Percentiles rank a stretch among this genome's conserved stretches.
Conservation (phyloP, 2,797 vertebrate species). For the Florisuga fusca region DNA sequence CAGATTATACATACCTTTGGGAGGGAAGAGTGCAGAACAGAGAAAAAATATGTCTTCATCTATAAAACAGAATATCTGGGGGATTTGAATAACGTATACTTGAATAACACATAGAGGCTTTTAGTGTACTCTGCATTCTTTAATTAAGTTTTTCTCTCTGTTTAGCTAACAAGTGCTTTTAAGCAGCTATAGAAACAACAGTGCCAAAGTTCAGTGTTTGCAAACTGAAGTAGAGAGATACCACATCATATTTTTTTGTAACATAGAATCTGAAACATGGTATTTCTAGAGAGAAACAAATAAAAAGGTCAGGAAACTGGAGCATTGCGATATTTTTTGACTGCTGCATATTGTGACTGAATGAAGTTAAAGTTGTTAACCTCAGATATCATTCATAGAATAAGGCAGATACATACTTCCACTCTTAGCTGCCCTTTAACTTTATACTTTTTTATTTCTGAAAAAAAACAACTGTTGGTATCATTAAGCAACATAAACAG, state of each 20-base stretch:
- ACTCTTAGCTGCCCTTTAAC: neutral
- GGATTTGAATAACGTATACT: neutral
- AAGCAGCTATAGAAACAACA: slow-evolving; percentile 1
- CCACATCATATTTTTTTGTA: neutral
- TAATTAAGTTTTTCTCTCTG: neutral
- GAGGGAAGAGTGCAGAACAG: neutral
- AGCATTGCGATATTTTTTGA: slow-evolving; percentile 39
- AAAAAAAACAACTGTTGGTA: slow-evolving; percentile 41
- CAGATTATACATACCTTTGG: neutral
- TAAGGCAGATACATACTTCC: neutral
- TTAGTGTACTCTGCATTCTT: neutral
- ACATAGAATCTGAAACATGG: neutral
- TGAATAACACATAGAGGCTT: neutral
- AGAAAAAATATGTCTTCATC: neutral
- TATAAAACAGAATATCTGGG: neutral
- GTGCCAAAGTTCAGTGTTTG: accelerated
- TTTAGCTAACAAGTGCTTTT: slow-evolving; percentile 3
- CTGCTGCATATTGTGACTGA: slow-evolving; percentile 18
- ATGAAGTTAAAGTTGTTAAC: slow-evolving; percentile 45
- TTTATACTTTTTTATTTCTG: slow-evolving; percentile 38
- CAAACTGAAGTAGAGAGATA: neutral
- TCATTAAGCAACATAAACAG: slow-evolving; percentile 19
- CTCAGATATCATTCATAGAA: neutral
- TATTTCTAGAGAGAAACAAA: slow-evolving; percentile 15
- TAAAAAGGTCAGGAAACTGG: neutral